These are phyloP conservation scores for Eolophus roseicapilla DNA, from an alignment of 2,113 vertebrate species.

Conservation along the genomic window DNA sequence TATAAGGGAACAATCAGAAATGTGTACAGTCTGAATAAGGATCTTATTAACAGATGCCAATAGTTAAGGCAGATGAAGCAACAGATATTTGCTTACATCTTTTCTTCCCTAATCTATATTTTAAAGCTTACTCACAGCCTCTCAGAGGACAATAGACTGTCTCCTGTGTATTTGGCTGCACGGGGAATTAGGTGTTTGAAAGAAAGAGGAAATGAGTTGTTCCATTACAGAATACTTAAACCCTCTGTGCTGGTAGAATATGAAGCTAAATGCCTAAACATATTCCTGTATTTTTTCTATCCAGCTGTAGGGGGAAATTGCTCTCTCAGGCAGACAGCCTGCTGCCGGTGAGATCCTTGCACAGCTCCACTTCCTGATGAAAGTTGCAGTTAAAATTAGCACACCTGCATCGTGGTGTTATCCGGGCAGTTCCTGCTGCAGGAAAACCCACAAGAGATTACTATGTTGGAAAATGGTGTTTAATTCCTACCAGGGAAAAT, in stretches of 20 bases:
- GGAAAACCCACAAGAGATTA: background rate
- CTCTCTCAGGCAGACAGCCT: background rate
- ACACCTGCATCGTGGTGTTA: background rate
- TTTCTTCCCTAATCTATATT: background rate
- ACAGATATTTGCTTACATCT: background rate
- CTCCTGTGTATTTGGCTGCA: background rate
- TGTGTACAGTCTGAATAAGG: background rate
- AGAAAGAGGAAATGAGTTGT: background rate
- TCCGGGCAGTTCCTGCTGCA: background rate
- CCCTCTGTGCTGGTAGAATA: background rate
- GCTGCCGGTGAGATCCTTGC: background rate
- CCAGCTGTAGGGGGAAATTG: background rate
- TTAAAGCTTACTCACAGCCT: background rate
- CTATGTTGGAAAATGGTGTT: background rate
- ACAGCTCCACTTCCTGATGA: background rate
- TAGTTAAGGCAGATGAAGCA: background rate
- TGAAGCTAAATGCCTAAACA: background rate
- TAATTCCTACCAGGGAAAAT: background rate
- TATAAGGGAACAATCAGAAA: background rate
- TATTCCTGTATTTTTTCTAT: background rate
- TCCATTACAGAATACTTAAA: background rate
- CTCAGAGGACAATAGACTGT: background rate
- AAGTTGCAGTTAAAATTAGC: slow-evolving; percentile 4
- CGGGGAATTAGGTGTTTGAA: background rate
- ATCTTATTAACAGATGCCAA: background rate